A percentile compares a stretch with the other conserved stretches of the same genome.
Evolutionary conservation across 2,888 invertebrate species (phyloP).

Genomic region (Lithophane socia): DNA sequence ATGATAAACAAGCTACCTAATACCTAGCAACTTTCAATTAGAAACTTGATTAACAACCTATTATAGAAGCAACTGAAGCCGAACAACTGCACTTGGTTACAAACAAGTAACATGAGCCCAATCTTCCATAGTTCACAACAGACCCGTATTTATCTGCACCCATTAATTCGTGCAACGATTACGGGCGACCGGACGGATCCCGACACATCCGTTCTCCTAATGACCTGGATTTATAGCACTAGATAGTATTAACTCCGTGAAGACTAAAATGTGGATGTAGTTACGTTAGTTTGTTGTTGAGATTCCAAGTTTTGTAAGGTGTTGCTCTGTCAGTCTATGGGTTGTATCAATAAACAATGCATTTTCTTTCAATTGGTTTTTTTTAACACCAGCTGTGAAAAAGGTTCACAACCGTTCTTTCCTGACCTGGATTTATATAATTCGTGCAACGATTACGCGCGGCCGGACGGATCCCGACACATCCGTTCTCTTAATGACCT

Average conservation of each 20-base stretch:
- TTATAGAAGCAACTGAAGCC: neutral
- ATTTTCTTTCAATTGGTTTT: too few relatives aligned
- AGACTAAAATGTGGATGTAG: slow-evolving; percentile 36
- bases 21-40: slow-evolving; percentile 14
- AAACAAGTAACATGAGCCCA: slow-evolving; percentile 21
- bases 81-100: slow-evolving; percentile 13
- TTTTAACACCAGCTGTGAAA: too few relatives aligned
- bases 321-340: too few relatives aligned
- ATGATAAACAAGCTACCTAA: neutral
- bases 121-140: slow-evolving; percentile 43
- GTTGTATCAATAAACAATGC: too few relatives aligned
- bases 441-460: slow-evolving; percentile 57
- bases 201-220: slow-evolving; percentile 67
- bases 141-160: slow-evolving; percentile 50
- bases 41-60: neutral
- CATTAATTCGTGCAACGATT: slow-evolving; percentile 63
- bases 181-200: slow-evolving; percentile 45
- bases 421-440: slow-evolving; percentile 24
- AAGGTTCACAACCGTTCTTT: too few relatives aligned
- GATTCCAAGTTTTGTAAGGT: too few relatives aligned
- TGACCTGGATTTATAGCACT: slow-evolving; percentile 70
- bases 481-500: slow-evolving; percentile 70
- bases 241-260: slow-evolving; percentile 62
- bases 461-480: slow-evolving; percentile 48
- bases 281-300: neutral